Percentiles rank a stretch among this genome's conserved stretches.
Conservation (phyloP, 1,140 invertebrate species). For the Caenorhabditis briggsae region DNA sequence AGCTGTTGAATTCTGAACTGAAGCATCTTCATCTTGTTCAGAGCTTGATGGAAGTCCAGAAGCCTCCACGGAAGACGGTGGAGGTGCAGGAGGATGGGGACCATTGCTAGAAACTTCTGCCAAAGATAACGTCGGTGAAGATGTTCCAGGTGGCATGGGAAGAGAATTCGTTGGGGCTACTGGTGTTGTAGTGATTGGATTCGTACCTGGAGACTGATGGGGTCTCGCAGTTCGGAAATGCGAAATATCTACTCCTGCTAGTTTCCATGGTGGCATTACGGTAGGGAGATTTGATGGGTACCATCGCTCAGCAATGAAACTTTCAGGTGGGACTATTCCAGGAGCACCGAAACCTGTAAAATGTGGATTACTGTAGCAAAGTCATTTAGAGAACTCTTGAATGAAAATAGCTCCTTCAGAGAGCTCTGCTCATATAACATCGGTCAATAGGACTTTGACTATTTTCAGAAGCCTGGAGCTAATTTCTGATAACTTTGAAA, state of each 20-base stretch:
- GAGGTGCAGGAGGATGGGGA: conserved; percentile 19
- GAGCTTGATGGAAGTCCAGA: conserved; percentile 4
- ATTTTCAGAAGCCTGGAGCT: no score
- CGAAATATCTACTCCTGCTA: conserved; percentile 37
- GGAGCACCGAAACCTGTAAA: conserved; percentile 41
- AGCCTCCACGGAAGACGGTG: conserved; percentile 1
- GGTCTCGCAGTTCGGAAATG: conserved; percentile 50
- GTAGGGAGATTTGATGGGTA: conserved; percentile 56
- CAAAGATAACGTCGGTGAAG: background rate
- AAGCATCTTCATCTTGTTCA: background rate
- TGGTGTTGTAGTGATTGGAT: background rate
- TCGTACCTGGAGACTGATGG: conserved; percentile 7
- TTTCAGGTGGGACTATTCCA: conserved; percentile 54
- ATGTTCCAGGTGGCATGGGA: conserved; percentile 16
- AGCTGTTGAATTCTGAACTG: conserved; percentile 7
- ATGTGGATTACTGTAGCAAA: background rate
- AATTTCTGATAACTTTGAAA: no score
- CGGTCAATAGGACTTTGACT: no score
- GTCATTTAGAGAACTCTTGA: no score
- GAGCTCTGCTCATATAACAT: no score
- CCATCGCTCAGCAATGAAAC: conserved; percentile 54
- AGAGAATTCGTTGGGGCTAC: background rate
- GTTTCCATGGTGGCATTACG: conserved; percentile 56
- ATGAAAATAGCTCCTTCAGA: no score
- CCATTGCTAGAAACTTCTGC: background rate